Base-by-base conservation (phyloP, 2,113 vertebrate species). In the Lepidothrix coronata region DNA sequence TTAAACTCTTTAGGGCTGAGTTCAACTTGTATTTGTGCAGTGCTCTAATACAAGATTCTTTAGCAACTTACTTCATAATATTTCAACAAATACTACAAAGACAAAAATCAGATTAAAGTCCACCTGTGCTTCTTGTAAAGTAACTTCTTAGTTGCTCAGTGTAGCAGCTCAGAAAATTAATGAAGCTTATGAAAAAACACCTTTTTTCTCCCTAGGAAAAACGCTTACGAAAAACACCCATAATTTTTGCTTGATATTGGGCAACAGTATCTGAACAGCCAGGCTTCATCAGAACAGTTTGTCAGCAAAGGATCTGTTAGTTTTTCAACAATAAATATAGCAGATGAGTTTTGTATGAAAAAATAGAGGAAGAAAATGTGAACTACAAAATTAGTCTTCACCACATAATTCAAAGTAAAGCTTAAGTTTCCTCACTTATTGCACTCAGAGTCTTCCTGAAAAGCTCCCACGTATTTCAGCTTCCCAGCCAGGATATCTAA, bases 41-140 rank as follows among this genome's bases (percentile, higher is more conserved):
- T 33, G 54, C 48, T n/a, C 24, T 48, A 46, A 58, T 2, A 78
- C 11, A 58, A 30, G 46, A 55, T 51, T 72, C 25, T 83, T 65
- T 14, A 80, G 22, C 48, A 63, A 54, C 13, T 59, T 61, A n/a
- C 30, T 59, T 63, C 31, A 22, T 3, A 70, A 2, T 46, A 79
- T 72, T 83, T 80, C 35, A 90, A 58, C 8, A 77, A 61, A 58
- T 55, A 78, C 46, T 19, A 84, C n/a, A 49, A 63, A 55, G 41
- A 43, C 31, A 84, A 84, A 91, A 91, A 79, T 14, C 79, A 67
- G 39, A 85, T 55, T 82, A 46, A 88, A 70, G 35, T 65, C 70
- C 65, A 93, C 22, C 31, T 51, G 23, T 67, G 30, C 22, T 89
- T 74, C 83, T 51, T 74, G 46, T 43, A 67, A 84, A 92, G 30